Base-by-base conservation (phyloP, 2,888 invertebrate species). In the Cerastis leucographa region DNA sequence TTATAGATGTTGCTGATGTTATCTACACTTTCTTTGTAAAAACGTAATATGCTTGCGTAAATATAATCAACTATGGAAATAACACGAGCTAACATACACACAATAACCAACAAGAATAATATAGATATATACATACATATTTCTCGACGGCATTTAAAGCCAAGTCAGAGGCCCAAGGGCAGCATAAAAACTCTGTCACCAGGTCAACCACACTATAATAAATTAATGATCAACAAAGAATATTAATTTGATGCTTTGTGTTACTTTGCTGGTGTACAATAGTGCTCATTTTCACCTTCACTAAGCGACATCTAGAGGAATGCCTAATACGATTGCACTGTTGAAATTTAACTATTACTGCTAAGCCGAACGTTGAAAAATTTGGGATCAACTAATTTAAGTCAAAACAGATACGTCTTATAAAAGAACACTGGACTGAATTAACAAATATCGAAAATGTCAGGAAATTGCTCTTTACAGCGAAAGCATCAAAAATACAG, bases 401-500 rank as follows among this genome's bases (percentile, higher is more conserved):
- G 12, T 54, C 4, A n/a, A 6, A 54, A 11, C n/a, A 54, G 11
- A 11, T 22, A 54, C 12, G 29, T 29, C 0, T n/a, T 29, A 22
- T 29, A 29, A 74, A 76, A 12, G 25, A 2, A n/a, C 35, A 51
- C 19, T 29, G 29, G 62, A 7, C 19, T n/a, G 9, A 42, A 49
- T n/a, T n/a, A 14, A 17, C 0, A 19, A 35, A 56, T 14, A 11
- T 25, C 25, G 7, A 1, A 56, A 1, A 56, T 56, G 5, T 42
- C 11, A 42, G n/a, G n/a, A 29, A 68, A 17, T 44, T n/a, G 51
- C 9, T 54, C 8, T 9, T 4, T 8, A 22, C 3, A 35, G 7
- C 2, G n/a, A 25, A 35, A 65, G 9, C 25, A 56, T 17, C n/a
- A 11, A 83, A 76, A 77, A 7, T 22, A 69, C 59, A 59, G 29